Evolutionary conservation across 2,888 invertebrate genomes (phyloP).

Genomic region (Megastigmus dorsalis): DNA sequence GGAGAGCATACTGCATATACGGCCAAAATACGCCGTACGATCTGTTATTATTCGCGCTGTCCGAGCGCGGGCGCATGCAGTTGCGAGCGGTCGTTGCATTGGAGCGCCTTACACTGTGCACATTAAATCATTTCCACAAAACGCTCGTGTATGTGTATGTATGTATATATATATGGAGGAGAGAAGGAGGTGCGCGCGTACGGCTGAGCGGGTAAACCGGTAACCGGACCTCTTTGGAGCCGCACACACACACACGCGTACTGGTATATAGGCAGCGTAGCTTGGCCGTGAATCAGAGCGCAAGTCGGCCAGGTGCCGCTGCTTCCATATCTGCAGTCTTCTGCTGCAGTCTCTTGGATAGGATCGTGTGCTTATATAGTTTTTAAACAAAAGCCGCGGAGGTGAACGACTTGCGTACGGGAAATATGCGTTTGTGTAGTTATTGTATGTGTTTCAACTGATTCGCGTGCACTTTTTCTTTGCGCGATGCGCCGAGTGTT

Average conservation of each 20-base stretch:
- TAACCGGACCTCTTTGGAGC: conserved; percentile 25
- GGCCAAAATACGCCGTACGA: neutral
- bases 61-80: too few species aligned
- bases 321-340: neutral
- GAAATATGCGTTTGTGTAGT: too few species aligned
- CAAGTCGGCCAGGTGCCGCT: conserved; percentile 44
- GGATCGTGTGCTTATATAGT: neutral
- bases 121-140: neutral
- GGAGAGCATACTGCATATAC: too few species aligned
- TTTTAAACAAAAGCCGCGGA: conserved; percentile 23
- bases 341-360: neutral
- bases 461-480: too few species aligned
- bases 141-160: neutral
- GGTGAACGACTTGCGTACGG: too few species aligned
- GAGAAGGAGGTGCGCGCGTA: neutral
- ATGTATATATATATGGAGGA: neutral
- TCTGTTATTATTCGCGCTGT: conserved; percentile 19
- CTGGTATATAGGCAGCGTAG: too few species aligned
- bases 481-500: too few species aligned
- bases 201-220: conserved; percentile 28
- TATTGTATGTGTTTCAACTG: too few species aligned
- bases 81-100: too few species aligned
- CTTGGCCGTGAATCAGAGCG: conserved; percentile 50
- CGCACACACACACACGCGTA: neutral
- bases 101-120: too few species aligned